phyloP scores from a whole-genome alignment of 2,797 vertebrate species.

The Arremon aurantiirostris region DNA sequence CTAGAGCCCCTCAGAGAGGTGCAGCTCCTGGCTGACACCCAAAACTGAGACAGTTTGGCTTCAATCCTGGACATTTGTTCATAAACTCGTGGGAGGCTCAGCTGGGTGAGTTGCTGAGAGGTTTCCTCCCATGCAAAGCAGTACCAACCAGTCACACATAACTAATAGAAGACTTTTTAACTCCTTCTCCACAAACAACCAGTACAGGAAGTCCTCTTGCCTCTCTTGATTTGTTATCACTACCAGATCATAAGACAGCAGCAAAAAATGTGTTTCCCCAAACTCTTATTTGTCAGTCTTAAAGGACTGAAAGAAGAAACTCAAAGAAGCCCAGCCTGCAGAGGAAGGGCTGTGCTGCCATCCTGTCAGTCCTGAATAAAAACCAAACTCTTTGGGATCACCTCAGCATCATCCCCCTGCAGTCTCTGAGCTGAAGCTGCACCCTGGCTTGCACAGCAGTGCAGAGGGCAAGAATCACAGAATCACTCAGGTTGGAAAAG shows the following conservation, averaged over 20 bases:
- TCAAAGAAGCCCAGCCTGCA: background rate
- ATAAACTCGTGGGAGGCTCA: background rate
- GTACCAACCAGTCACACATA: background rate
- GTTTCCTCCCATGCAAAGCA: background rate
- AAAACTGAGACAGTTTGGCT: background rate
- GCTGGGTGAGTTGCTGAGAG: background rate
- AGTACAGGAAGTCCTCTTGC: background rate
- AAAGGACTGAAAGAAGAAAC: background rate
- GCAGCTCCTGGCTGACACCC: background rate
- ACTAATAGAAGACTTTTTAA: background rate
- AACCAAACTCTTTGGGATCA: background rate
- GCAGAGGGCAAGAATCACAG: background rate
- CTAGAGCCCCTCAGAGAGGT: background rate
- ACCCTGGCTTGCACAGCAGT: background rate
- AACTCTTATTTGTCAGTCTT: background rate
- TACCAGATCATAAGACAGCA: background rate
- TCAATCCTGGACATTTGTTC: background rate
- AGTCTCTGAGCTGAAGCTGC: background rate
- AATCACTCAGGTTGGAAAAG: background rate
- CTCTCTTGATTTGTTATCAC: background rate
- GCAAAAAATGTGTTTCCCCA: background rate
- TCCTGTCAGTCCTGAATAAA: background rate
- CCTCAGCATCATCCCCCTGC: background rate
- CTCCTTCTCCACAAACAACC: background rate
- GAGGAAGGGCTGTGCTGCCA: fast-evolving